phyloP scores from a whole-genome alignment of 2,888 invertebrate genomes.

The Diadegma fenestrale region DNA sequence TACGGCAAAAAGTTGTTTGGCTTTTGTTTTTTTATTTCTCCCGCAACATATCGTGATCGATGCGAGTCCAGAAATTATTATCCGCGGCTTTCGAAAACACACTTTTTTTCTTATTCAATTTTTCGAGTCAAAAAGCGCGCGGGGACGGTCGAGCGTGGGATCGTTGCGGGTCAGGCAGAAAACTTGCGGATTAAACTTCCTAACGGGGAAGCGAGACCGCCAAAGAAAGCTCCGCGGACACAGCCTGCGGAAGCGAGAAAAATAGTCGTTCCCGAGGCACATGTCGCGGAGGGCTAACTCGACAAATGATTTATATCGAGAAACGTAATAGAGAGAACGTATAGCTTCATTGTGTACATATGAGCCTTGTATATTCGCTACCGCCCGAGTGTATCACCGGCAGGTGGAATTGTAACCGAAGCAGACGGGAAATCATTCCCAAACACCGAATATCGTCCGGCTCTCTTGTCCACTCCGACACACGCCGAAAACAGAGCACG shows the following conservation, averaged over 20 bases:
- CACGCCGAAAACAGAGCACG: slow-evolving; percentile 4
- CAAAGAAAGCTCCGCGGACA: background rate
- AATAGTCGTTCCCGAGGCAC: slow-evolving; percentile 5
- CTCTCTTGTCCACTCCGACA: background rate
- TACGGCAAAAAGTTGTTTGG: too few species aligned
- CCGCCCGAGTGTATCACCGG: background rate
- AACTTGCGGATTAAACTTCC: slow-evolving; percentile 17
- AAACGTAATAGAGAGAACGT: slow-evolving; percentile 37
- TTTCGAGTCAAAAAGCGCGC: slow-evolving; percentile 4
- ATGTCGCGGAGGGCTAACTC: slow-evolving; percentile 46
- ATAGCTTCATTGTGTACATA: slow-evolving; percentile 13
- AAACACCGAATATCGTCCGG: slow-evolving; percentile 11
- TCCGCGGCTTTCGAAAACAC: slow-evolving; percentile 11
- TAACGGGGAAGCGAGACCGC: background rate
- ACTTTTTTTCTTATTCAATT: slow-evolving; percentile 24
- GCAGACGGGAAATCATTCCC: slow-evolving; percentile 4
- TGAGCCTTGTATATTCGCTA: background rate
- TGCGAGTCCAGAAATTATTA: background rate
- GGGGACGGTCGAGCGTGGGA: slow-evolving; percentile 25
- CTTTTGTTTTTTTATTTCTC: slow-evolving; percentile 4
- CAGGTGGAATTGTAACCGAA: background rate
- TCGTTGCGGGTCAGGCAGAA: slow-evolving; percentile 35
- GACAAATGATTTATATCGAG: slow-evolving; percentile 56
- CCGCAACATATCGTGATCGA: background rate
- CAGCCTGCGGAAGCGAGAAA: background rate